Evolutionary conservation across 2,797 vertebrate genomes (phyloP).

Genomic region (Hypotaenidia philippensis): DNA sequence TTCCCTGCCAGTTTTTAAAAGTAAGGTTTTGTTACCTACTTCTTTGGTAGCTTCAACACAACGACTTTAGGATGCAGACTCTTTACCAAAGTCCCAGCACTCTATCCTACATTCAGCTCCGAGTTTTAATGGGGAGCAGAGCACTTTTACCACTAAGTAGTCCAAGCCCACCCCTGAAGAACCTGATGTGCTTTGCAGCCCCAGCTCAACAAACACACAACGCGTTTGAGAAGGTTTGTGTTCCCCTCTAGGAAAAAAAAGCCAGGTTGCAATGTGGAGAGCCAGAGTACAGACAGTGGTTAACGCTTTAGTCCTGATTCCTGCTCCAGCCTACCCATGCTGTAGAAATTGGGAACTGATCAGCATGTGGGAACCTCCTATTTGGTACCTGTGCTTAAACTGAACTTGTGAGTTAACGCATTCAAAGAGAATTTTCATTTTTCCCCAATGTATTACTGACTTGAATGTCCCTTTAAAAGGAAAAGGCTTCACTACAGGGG

Average conservation of each 20-base stretch:
- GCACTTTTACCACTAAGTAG: neutral
- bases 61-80: neutral
- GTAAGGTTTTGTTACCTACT: neutral
- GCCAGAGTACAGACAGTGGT: neutral
- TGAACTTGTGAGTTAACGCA: fast-evolving
- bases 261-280: fast-evolving
- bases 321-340: neutral
- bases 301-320: neutral
- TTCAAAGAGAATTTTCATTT: conserved; percentile 22
- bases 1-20: neutral
- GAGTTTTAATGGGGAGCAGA: neutral
- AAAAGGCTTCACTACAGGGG: conserved; percentile 11
- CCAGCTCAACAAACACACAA: neutral
- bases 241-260: neutral
- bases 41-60: neutral
- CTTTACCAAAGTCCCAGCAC: neutral
- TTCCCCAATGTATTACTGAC: neutral
- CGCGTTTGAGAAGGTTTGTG: fast-evolving
- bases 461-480: conserved; percentile 34
- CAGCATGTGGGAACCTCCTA: neutral
- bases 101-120: neutral
- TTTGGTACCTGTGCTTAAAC: neutral
- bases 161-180: neutral
- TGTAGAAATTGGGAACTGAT: neutral
- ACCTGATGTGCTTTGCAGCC: neutral